Conservation (phyloP, 2,113 vertebrate species). For the Elgaria multicarinata region DNA sequence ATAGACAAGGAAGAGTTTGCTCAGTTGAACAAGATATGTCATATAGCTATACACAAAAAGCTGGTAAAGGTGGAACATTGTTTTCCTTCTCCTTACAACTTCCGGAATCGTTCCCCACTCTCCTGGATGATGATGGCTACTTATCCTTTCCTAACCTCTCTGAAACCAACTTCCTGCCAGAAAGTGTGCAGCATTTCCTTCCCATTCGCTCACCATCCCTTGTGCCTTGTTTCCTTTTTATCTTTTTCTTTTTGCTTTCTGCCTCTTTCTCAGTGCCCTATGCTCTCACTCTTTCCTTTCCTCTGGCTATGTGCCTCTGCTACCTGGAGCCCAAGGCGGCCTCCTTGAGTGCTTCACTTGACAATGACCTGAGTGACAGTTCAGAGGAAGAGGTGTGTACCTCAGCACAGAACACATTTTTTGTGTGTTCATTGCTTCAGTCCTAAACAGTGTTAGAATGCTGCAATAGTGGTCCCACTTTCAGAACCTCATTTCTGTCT, state of each 20-base stretch:
- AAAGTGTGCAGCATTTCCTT: conserved; percentile 91
- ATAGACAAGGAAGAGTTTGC: conserved; percentile 80
- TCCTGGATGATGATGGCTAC: conserved; percentile 96
- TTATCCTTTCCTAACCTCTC: conserved; percentile 93
- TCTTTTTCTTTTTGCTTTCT: conserved; percentile 98
- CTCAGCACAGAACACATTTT: conserved; percentile 84
- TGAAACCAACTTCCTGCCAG: conserved; percentile 89
- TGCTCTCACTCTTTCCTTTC: conserved; percentile 98
- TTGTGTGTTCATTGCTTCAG: conserved; percentile 84
- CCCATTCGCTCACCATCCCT: conserved; percentile 94
- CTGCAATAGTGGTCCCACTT: conserved; percentile 88
- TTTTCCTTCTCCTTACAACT: conserved; percentile 99
- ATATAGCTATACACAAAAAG: conserved; percentile 84
- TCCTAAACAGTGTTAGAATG: conserved; percentile 85
- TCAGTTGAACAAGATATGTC: conserved; percentile 82
- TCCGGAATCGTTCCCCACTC: conserved; percentile 88
- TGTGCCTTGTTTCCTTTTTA: conserved; percentile 97
- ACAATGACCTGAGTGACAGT: conserved; percentile 98
- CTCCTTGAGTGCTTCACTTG: conserved; percentile 95
- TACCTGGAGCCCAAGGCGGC: conserved; percentile 99
- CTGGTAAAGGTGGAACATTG: conserved; percentile 83
- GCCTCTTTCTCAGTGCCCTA: conserved; percentile 97
- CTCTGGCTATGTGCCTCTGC: conserved; percentile 98
- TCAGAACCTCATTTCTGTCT: conserved; percentile 95
- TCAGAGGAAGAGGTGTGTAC: conserved; percentile 98